These are phyloP conservation scores for Catostomus latipinnis DNA, from an alignment of 2,797 vertebrate genomes.

Conservation along the genomic window DNA sequence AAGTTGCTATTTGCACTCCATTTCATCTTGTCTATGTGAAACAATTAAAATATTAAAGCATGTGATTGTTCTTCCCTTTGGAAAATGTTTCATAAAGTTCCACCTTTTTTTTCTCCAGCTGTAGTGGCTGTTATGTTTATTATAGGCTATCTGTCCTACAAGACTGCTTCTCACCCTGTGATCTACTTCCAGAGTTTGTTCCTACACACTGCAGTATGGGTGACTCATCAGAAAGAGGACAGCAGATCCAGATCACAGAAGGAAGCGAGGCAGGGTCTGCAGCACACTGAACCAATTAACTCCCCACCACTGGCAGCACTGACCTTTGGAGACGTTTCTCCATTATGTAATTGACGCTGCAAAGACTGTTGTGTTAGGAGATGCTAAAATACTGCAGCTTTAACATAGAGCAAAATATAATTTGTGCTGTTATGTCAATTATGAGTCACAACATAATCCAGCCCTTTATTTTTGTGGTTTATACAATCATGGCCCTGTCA, in stretches of 20 bases:
- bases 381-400: slow-evolving; percentile 28
- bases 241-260: slow-evolving; percentile 1
- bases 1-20: no score
- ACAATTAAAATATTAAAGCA: no score
- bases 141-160: neutral
- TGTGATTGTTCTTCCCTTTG: no score
- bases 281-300: slow-evolving; percentile 51
- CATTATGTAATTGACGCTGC: slow-evolving; percentile 56
- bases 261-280: slow-evolving; percentile 17
- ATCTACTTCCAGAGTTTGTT: slow-evolving; percentile 4
- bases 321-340: slow-evolving; percentile 63
- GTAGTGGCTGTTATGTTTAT: slow-evolving; percentile 7
- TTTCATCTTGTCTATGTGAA: no score
- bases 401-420: slow-evolving; percentile 15
- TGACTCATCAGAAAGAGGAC: slow-evolving; percentile 39
- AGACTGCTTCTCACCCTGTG: neutral
- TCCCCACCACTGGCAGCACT: slow-evolving; percentile 49
- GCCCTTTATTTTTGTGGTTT: neutral
- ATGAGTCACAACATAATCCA: slow-evolving; percentile 26
- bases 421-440: slow-evolving; percentile 37
- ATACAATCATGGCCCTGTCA: slow-evolving; percentile 2
- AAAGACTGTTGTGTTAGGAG: slow-evolving; percentile 40
- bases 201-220: slow-evolving; percentile 30
- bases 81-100: no score
- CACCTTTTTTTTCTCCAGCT: slow-evolving; percentile 31